These are phyloP conservation scores for Huso huso DNA, from an alignment of 2,797 vertebrate genomes.

Conservation along the genomic window DNA sequence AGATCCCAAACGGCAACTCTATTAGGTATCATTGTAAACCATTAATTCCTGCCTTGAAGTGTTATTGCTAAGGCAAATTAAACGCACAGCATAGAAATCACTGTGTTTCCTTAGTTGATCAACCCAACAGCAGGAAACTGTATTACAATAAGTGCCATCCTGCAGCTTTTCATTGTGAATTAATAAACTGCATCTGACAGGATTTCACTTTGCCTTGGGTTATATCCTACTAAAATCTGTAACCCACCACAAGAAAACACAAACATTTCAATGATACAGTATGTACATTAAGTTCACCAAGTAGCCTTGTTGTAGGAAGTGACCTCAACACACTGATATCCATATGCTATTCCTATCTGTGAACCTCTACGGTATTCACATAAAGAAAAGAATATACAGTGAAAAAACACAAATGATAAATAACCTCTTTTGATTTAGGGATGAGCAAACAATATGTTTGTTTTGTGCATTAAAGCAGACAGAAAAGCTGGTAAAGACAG, in stretches of 20 bases:
- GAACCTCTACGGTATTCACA: too few relatives aligned
- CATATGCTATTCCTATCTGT: too few relatives aligned
- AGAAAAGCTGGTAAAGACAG: too few relatives aligned
- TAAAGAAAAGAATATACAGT: too few relatives aligned
- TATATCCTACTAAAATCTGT: conserved; percentile 14
- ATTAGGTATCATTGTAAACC: conserved; percentile 13
- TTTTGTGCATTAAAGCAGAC: too few relatives aligned
- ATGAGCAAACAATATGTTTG: too few relatives aligned
- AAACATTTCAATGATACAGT: too few relatives aligned
- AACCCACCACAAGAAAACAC: neutral
- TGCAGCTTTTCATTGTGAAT: conserved; percentile 41
- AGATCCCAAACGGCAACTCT: neutral
- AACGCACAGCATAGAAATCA: conserved; percentile 46
- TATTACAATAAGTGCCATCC: conserved; percentile 45
- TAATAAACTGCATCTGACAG: conserved; percentile 42
- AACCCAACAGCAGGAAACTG: conserved; percentile 47
- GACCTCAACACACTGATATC: too few relatives aligned
- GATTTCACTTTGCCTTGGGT: conserved; percentile 31
- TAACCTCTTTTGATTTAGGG: too few relatives aligned
- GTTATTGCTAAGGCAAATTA: conserved; percentile 24
- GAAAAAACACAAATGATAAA: too few relatives aligned
- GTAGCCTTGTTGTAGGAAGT: too few relatives aligned
- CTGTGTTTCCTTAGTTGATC: conserved; percentile 39
- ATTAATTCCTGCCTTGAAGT: conserved; percentile 18
- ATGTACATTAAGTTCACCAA: too few relatives aligned